Conservation (phyloP, 2,888 invertebrate genomes). For the Craniophora ligustri region DNA sequence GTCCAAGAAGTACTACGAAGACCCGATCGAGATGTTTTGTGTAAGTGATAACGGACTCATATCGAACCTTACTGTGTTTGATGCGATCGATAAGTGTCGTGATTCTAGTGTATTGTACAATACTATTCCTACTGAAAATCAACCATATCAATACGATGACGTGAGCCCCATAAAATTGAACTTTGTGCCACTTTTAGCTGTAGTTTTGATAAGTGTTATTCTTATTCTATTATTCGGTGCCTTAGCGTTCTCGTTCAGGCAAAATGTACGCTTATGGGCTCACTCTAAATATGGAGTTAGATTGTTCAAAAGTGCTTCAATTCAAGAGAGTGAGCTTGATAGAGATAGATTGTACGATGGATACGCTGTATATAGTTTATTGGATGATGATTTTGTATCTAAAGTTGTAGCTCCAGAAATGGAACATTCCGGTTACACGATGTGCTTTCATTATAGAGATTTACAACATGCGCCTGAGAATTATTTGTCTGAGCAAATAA, state of each 20-base stretch:
- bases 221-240: conserved; percentile 92
- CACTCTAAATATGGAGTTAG: conserved; percentile 94
- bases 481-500: conserved; percentile 89
- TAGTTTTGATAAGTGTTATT: conserved; percentile 92
- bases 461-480: conserved; percentile 89
- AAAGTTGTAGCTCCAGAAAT: conserved; percentile 92
- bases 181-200: conserved; percentile 93
- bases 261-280: conserved; percentile 94
- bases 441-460: conserved; percentile 92
- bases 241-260: conserved; percentile 92
- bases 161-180: conserved; percentile 90
- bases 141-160: conserved; percentile 90
- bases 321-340: conserved; percentile 88
- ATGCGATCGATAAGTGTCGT: conserved; percentile 83
- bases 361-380: conserved; percentile 95
- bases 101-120: conserved; percentile 84
- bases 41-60: conserved; percentile 83
- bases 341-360: conserved; percentile 94
- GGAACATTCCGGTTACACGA: conserved; percentile 90
- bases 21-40: conserved; percentile 91
- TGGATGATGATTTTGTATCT: conserved; percentile 92
- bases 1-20: conserved; percentile 90
- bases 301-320: conserved; percentile 90
- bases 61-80: conserved; percentile 82
- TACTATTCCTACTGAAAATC: conserved; percentile 88